Evolutionary conservation across 2,888 invertebrate species (phyloP).

Genomic region (Corythucha ciliata): DNA sequence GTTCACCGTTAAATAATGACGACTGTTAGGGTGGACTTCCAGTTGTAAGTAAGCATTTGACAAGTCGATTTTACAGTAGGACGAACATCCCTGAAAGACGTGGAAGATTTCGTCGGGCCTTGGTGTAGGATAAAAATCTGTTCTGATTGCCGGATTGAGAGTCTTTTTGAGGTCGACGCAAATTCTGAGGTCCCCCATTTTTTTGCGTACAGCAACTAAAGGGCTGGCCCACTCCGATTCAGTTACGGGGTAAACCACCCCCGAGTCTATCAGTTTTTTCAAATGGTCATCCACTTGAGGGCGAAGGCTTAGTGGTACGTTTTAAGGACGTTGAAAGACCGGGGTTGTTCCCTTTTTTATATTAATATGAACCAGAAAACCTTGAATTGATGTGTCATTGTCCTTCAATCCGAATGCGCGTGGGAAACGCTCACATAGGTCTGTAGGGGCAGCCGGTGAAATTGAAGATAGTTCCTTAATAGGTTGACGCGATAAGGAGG

Average conservation of each 20-base stretch:
- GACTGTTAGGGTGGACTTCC: conserved; percentile 32
- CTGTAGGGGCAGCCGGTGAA: not conserved
- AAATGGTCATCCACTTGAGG: conserved; percentile 3
- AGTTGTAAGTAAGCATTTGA: conserved; percentile 37
- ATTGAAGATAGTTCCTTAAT: not conserved
- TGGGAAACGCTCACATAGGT: not conserved
- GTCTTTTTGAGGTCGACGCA: conserved; percentile 39
- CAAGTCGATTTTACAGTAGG: too few relatives aligned
- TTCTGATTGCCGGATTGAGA: conserved; percentile 33
- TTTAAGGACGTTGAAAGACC: conserved; percentile 7
- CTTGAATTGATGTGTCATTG: conserved; percentile 6
- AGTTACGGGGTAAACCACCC: conserved; percentile 7
- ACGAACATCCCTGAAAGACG: conserved; percentile 32
- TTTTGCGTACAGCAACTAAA: conserved; percentile 38
- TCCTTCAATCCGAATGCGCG: not conserved
- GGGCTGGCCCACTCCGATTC: conserved; percentile 36
- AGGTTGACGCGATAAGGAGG: not conserved
- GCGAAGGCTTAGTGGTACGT: conserved; percentile 13
- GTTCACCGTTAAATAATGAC: conserved; percentile 35
- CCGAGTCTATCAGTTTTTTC: not conserved
- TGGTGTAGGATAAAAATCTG: conserved; percentile 38
- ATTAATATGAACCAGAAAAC: conserved; percentile 8
- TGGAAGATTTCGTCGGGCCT: conserved; percentile 37
- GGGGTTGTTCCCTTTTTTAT: conserved; percentile 14
- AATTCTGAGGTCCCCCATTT: conserved; percentile 35